Base-by-base conservation (phyloP, 2,888 invertebrate species). In the Choristoneura rosaceana region DNA sequence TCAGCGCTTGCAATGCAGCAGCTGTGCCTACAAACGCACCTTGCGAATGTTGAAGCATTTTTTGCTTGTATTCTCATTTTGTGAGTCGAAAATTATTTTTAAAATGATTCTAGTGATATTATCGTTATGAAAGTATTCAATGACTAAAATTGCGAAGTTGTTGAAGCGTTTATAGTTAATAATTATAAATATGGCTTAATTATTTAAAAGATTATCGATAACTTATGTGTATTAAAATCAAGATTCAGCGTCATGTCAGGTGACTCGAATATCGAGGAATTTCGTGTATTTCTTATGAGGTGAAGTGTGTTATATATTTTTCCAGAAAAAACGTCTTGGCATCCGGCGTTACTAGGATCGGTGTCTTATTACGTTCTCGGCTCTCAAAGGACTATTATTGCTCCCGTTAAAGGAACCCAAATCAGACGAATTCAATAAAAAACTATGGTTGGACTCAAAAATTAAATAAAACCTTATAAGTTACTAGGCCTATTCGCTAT, bases 21-120 rank as follows among this genome's bases (percentile, higher is more conserved):
- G 73, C 73, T 73, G 73, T 61, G 38, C 47, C 69, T n/a, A 73
- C 73, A 66, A 45, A 38, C 34, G 61, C 73, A 70, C 65, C 65
- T 73, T 69, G 73, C 73, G 41, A 41, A 59, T 34, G 41, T 34
- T 9, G 41, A 17, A 45, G 45, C 2, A 34, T 65, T 50, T 43
- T 73, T 50, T 62, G 33, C 34, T 10, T 8, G 38, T 38, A n/a
- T n/a, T 34, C 38, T 7, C 34, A 59, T n/a, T 34, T 38, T 38
- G n/a, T 12, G 12, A 25, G 25, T 10, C 55, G 1, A 55, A 55
- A 55, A 2, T 25, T 25, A 25, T 4, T 25, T 55, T 0, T 52
- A 9, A 17, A 52, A 3, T 17, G 17, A 5, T 52, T 2, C 15
- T 52, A 8, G 0, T 17, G 9, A n/a, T 3, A 9, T 15, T 17